phyloP scores from a whole-genome alignment of 2,888 invertebrate species.

The Apamea monoglypha region DNA sequence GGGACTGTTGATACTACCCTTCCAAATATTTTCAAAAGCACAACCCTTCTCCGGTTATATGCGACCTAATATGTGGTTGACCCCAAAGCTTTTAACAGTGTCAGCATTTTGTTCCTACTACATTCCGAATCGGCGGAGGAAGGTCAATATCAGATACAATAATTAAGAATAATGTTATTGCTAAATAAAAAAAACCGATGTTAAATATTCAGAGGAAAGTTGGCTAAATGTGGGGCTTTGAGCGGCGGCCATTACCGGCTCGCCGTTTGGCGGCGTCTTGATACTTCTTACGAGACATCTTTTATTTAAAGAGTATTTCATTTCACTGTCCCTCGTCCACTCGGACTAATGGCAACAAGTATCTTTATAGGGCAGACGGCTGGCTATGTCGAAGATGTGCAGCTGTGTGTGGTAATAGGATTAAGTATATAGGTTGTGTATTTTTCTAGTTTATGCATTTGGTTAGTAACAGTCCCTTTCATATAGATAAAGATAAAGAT shows the following conservation, averaged over 20 bases:
- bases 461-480: background rate
- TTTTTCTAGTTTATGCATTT: constrained; percentile 2
- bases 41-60: constrained; percentile 49
- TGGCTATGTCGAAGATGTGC: constrained; percentile 23
- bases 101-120: constrained; percentile 43
- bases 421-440: constrained; percentile 15
- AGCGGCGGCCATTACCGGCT: constrained; percentile 76
- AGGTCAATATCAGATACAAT: constrained; percentile 53
- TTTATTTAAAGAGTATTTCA: constrained; percentile 81
- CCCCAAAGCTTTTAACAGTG: constrained; percentile 58
- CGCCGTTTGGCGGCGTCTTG: constrained; percentile 69
- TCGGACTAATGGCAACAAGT: constrained; percentile 58
- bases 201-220: constrained; percentile 83
- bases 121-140: constrained; percentile 48
- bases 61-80: constrained; percentile 53
- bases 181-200: constrained; percentile 75
- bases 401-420: constrained; percentile 33
- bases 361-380: constrained; percentile 33
- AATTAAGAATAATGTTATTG: constrained; percentile 60
- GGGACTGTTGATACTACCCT: constrained; percentile 37
- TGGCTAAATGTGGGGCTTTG: constrained; percentile 75
- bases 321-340: constrained; percentile 69
- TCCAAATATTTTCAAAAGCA: constrained; percentile 55
- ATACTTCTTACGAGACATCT: constrained; percentile 74
- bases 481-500: no score